phyloP scores from a whole-genome alignment of 2,888 invertebrate species.

The Drosophila antonietae region DNA sequence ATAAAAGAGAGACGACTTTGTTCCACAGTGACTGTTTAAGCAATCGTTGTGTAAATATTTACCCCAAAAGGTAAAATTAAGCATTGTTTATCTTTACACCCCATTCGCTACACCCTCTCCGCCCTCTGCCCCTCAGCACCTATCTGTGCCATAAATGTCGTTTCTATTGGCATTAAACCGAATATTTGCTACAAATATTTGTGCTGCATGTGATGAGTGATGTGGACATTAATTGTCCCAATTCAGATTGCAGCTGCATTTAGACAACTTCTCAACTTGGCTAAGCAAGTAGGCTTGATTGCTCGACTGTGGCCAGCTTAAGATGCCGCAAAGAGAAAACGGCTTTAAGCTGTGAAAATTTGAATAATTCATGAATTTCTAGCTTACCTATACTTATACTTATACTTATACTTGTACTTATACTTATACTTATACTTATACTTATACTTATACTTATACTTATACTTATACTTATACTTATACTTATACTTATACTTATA shows the following conservation, averaged over 20 bases:
- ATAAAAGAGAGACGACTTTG: constrained; percentile 21
- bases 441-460: neutral
- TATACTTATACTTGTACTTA: constrained; percentile 2
- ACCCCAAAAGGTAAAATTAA: constrained; percentile 69
- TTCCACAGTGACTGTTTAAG: constrained; percentile 31
- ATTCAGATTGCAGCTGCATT: constrained; percentile 20
- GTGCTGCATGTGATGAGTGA: constrained; percentile 25
- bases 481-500: neutral
- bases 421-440: constrained; percentile 3
- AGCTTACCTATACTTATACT: neutral
- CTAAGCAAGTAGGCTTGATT: constrained; percentile 12
- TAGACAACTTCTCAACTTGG: constrained; percentile 14
- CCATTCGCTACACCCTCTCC: neutral
- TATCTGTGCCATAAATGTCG: constrained; percentile 14
- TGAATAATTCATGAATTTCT: constrained; percentile 9
- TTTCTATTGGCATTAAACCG: constrained; percentile 25
- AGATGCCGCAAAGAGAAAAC: constrained; percentile 25
- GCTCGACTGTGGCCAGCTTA: constrained; percentile 10
- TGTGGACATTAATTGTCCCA: constrained; percentile 51
- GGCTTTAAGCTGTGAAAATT: constrained; percentile 4
- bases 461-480: neutral
- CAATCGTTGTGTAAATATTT: constrained; percentile 73
- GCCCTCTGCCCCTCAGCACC: neutral
- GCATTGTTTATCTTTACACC: constrained; percentile 53
- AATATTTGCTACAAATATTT: constrained; percentile 49